Evolutionary conservation across 2,113 vertebrate species (phyloP), one percentile per base, ranked within the genome.

Genomic region (Onychostruthus taczanowskii): DNA sequence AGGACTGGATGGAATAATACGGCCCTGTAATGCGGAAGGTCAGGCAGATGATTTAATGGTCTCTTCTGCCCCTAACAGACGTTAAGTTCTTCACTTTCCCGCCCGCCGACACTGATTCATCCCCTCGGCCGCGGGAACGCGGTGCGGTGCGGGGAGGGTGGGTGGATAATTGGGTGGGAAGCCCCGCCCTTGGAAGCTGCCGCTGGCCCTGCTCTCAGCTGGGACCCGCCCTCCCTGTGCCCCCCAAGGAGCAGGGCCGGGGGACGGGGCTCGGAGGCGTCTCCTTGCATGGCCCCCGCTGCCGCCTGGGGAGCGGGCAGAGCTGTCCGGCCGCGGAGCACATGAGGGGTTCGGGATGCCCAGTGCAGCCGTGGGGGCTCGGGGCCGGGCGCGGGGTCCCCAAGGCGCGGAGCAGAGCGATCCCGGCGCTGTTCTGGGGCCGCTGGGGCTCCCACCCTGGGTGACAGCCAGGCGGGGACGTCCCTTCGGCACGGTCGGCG

Each of bases 21-120:
- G 2, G 58, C 33, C 44, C 47, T 6, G 24, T 63, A 37, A 49
- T 2, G 11, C 4, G 1, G 44, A 82, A 92, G 84, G 52, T 49
- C 94, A 68, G 52, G 52, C 41, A 78, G 66, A 31, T 35, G 72
- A 90, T 86, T 68, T 92, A 70, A 46, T 23, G 56, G 41, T 62
- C 41, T 84, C 31, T 82, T 84, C 49, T 33, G 31, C 64, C 77
- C 56, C 41, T 43, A 43, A 18, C 44, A 87, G 24, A 80, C 5
- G 0, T 9, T 24, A 33, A 43, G n/a, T 20, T 27, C 43, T 30
- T 62, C 13, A 1, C 63, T 41, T 47, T 56, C 19, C 44, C 6
- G 1, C 41, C 41, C 9, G 3, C n/a, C 11, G 19, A 26, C 21
- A 44, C 24, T 1, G 4, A n/a, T 10, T 5, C 52, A 33, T 3